Conservation (phyloP, 2,797 vertebrate species). For the Eupleurogrammus muticus region DNA sequence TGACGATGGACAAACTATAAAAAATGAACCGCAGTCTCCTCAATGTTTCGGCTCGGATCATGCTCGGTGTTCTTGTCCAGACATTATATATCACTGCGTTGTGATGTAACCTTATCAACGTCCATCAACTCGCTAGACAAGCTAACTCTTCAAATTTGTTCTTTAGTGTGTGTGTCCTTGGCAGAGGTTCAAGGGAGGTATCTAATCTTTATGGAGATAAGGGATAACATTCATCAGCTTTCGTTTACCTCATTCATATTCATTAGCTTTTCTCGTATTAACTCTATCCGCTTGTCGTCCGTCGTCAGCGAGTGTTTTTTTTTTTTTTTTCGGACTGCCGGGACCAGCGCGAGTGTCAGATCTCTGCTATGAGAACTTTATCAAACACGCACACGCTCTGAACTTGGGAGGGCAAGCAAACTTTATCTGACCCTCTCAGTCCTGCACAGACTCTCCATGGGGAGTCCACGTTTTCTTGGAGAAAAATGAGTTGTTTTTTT, state of each 20-base stretch:
- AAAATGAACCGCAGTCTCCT: slow-evolving; percentile 29
- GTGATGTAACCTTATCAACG: slow-evolving; percentile 76
- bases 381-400: slow-evolving; percentile 63
- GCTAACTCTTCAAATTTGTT: slow-evolving; percentile 72
- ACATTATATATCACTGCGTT: slow-evolving; percentile 55
- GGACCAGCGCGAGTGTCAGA: slow-evolving; percentile 57
- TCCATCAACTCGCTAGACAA: slow-evolving; percentile 72
- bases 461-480: slow-evolving; percentile 56
- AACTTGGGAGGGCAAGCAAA: slow-evolving; percentile 65
- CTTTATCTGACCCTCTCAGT: slow-evolving; percentile 66
- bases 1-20: slow-evolving; percentile 40
- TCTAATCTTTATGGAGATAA: slow-evolving; percentile 85
- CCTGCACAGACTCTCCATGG: slow-evolving; percentile 40
- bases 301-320: slow-evolving; percentile 73
- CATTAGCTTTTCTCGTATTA: slow-evolving; percentile 72
- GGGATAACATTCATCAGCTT: slow-evolving; percentile 80
- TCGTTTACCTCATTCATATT: slow-evolving; percentile 83
- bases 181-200: slow-evolving; percentile 79
- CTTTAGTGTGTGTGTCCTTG: slow-evolving; percentile 81
- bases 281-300: slow-evolving; percentile 58
- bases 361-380: slow-evolving; percentile 71
- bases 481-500: slow-evolving; percentile 36
- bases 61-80: slow-evolving; percentile 22
- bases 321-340: too few species aligned
- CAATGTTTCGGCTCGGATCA: slow-evolving; percentile 39